Percentiles rank a stretch among this genome's conserved stretches.
phyloP scores from a whole-genome alignment of 2,888 invertebrate species.

The Euproctis similis region DNA sequence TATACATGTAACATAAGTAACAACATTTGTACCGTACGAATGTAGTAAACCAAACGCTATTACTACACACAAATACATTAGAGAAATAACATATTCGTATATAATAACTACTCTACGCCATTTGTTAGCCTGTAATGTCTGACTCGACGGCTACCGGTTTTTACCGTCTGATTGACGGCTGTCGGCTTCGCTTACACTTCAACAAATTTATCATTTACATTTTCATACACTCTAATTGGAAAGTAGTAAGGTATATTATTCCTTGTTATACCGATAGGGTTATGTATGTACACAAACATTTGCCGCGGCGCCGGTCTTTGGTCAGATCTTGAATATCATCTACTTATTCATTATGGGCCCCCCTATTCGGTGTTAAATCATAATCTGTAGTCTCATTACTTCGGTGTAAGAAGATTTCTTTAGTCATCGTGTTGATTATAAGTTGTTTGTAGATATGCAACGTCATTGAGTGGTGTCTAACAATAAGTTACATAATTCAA shows the following conservation, averaged over 20 bases:
- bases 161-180: constrained; percentile 74
- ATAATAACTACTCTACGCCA: constrained; percentile 50
- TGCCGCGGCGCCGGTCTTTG: constrained; percentile 66
- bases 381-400: constrained; percentile 57
- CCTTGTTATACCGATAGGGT: constrained; percentile 7
- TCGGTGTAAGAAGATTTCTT: constrained; percentile 37
- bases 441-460: constrained; percentile 35
- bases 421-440: constrained; percentile 36
- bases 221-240: constrained; percentile 8
- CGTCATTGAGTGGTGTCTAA: constrained; percentile 30
- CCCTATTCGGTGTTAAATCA: constrained; percentile 70
- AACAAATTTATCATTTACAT: constrained; percentile 29
- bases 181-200: constrained; percentile 64
- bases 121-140: constrained; percentile 65
- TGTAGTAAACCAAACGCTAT: constrained; percentile 21
- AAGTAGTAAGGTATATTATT: constrained; percentile 22
- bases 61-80: constrained; percentile 24
- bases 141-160: constrained; percentile 71
- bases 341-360: constrained; percentile 69
- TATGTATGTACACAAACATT: constrained; percentile 39
- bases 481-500: constrained; percentile 25
- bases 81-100: constrained; percentile 28
- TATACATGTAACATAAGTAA: too few species aligned
- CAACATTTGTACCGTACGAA: constrained; percentile 12
- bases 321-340: constrained; percentile 71